Conservation (phyloP, 2,888 invertebrate species). For the Drosophila incognita region DNA sequence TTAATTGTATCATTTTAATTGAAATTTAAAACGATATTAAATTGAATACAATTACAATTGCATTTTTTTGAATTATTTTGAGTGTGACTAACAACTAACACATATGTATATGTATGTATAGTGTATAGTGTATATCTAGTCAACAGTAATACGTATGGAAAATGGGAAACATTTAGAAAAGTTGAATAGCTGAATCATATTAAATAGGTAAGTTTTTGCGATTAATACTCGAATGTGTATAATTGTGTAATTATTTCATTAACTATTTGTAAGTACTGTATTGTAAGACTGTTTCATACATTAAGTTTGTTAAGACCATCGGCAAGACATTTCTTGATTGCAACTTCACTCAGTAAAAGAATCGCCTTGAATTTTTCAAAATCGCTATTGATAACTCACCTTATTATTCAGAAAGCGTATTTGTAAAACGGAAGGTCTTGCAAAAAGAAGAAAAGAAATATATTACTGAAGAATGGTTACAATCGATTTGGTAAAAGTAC, state of each 20-base stretch:
- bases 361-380: background rate
- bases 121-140: background rate
- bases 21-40: background rate
- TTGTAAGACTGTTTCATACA: background rate
- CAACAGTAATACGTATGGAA: background rate
- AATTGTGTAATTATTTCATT: background rate
- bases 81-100: background rate
- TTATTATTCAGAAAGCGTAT: background rate
- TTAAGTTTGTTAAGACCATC: background rate
- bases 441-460: background rate
- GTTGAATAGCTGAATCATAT: background rate
- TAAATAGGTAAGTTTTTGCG: background rate
- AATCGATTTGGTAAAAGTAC: no score
- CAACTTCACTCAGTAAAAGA: background rate
- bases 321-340: background rate
- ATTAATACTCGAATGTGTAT: background rate
- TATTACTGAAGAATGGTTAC: no score
- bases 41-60: slow-evolving; percentile 2
- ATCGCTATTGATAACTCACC: background rate
- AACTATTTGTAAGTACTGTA: background rate
- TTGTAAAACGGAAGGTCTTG: background rate
- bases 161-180: background rate
- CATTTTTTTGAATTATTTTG: slow-evolving; percentile 22
- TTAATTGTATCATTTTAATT: background rate
- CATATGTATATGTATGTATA: background rate